Percentiles rank a stretch among this genome's conserved stretches.
phyloP scores from a whole-genome alignment of 2,888 invertebrate genomes.

The Synanthedon formicaeformis region DNA sequence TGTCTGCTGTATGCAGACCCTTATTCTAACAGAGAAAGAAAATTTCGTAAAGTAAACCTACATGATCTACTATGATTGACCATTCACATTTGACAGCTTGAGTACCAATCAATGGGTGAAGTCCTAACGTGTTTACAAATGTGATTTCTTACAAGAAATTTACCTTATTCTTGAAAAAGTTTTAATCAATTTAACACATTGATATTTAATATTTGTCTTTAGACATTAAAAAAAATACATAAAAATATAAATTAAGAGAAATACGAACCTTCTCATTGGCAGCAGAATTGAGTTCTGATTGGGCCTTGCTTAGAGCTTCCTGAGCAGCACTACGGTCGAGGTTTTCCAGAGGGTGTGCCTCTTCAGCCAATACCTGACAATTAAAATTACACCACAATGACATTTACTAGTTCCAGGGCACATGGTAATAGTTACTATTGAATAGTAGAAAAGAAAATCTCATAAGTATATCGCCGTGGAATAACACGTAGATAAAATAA shows the following conservation, averaged over 20 bases:
- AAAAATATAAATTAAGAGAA: neutral
- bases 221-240: no score
- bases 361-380: slow-evolving; percentile 89
- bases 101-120: no score
- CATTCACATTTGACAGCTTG: no score
- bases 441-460: no score
- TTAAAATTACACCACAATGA: slow-evolving; percentile 10
- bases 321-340: slow-evolving; percentile 85
- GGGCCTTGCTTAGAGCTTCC: slow-evolving; percentile 86
- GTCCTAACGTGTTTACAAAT: no score
- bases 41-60: no score
- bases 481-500: no score
- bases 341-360: slow-evolving; percentile 88
- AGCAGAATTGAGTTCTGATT: slow-evolving; percentile 85
- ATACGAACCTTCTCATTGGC: slow-evolving; percentile 78
- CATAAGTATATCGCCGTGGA: no score
- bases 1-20: no score
- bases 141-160: neutral
- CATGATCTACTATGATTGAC: no score
- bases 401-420: neutral
- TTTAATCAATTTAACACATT: neutral
- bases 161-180: neutral
- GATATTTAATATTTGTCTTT: neutral
- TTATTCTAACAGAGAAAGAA: no score
- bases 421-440: no score